phyloP scores from a whole-genome alignment of 2,797 vertebrate species.

The Eptatretus atami region DNA sequence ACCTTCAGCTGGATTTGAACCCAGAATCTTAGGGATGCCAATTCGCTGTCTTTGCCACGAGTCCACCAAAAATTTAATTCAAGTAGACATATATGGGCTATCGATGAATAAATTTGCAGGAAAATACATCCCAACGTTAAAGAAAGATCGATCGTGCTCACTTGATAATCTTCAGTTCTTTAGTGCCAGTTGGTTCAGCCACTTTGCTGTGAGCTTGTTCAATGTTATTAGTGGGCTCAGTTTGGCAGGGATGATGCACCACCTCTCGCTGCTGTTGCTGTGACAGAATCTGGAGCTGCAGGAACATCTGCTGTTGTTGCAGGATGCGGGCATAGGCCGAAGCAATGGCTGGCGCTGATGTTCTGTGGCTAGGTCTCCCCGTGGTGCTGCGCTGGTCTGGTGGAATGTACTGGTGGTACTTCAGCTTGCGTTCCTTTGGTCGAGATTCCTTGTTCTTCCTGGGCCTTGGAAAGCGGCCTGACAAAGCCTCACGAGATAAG shows the following conservation, averaged over 20 bases:
- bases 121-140: no score
- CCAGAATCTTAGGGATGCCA: no score
- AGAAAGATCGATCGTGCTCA: no score
- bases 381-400: conserved; percentile 23
- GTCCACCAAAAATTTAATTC: no score
- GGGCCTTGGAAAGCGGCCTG: not conserved
- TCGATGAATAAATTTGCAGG: no score
- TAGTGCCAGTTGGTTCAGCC: no score
- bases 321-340: conserved; percentile 27
- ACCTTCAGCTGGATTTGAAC: no score
- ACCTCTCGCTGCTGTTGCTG: conserved; percentile 13
- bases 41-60: no score
- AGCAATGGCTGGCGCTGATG: conserved; percentile 14
- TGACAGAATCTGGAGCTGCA: conserved; percentile 38
- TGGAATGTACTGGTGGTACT: conserved; percentile 67
- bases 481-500: not conserved
- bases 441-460: conserved; percentile 29
- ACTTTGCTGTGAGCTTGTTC: no score
- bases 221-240: no score
- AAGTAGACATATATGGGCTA: no score
- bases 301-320: conserved; percentile 39
- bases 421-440: conserved; percentile 40
- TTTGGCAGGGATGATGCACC: not conserved
- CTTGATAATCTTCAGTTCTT: no score
- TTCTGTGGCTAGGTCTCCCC: not conserved